A percentile compares a stretch with the other conserved stretches of the same genome.
These are phyloP conservation scores for Melinaea menophilus DNA, from an alignment of 2,888 invertebrate genomes.

Conservation along the genomic window DNA sequence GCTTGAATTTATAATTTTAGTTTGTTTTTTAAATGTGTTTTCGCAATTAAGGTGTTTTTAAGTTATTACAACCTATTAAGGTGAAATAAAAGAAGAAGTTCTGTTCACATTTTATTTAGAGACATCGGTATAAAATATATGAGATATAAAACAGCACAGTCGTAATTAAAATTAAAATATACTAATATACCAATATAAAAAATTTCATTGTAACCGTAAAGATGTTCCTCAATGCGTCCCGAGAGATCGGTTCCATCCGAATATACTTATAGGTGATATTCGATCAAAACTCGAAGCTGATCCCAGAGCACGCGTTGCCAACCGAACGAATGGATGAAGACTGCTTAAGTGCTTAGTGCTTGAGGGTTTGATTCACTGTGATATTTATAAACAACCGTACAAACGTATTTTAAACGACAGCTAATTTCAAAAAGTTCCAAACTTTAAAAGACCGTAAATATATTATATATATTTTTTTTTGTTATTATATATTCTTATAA, in stretches of 20 bases:
- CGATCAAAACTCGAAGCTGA: slow-evolving; percentile 25
- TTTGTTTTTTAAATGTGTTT: no score
- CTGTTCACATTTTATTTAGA: slow-evolving; percentile 75
- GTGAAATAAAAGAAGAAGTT: slow-evolving; percentile 28
- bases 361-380: slow-evolving; percentile 51
- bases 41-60: no score
- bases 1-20: no score
- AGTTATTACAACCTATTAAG: not conserved
- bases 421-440: not conserved
- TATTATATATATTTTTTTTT: slow-evolving; percentile 15
- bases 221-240: slow-evolving; percentile 16
- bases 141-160: slow-evolving; percentile 77
- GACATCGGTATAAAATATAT: slow-evolving; percentile 78
- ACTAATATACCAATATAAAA: slow-evolving; percentile 60
- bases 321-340: slow-evolving; percentile 24
- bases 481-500: slow-evolving; percentile 24
- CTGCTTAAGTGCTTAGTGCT: slow-evolving; percentile 10
- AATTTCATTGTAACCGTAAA: slow-evolving; percentile 41
- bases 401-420: slow-evolving; percentile 9
- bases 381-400: slow-evolving; percentile 36
- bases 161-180: slow-evolving; percentile 71
- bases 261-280: slow-evolving; percentile 14
- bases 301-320: slow-evolving; percentile 29
- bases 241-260: slow-evolving; percentile 8
- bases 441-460: slow-evolving; percentile 7